Evolutionary conservation across 2,797 vertebrate genomes (phyloP), one percentile per base, ranked within the genome.

Genomic region (Ataeniobius toweri): DNA sequence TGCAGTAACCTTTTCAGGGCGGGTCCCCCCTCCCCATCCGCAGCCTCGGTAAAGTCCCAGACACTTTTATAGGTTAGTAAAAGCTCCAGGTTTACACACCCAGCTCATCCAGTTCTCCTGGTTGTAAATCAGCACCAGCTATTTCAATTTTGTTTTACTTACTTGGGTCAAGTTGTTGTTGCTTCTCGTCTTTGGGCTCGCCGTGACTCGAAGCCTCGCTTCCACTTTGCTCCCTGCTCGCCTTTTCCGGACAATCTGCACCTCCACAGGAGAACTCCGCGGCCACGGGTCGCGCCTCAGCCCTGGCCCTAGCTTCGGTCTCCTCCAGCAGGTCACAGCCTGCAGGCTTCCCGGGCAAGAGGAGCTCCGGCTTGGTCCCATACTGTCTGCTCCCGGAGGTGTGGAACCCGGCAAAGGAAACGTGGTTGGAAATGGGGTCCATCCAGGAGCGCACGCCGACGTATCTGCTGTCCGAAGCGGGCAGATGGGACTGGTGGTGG

Each of bases 21-120:
- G 95, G 94, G 95, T 94, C 78, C 79, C 79, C 85, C 78, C 95
- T 95, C 94, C 77, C 79, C 75, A 84, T 81, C 78, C 83, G 93
- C 93, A 94, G 94, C 94, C 94, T 90, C 95, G 95, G 94, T 95
- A 96, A 95, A 94, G 95, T 94, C 95, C 96, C 73, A 96, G 97
- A 98, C 97, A 97, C 96, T 98, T 99, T 99, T 98, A 99, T 99
- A 97, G 98, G 97, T 99, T 98, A 97, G 97, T 99, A 99, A 99
- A 99, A 99, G 95, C 97, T 97, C 96, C 94, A 95, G 96, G 98
- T 98, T 97, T 98, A 97, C 97, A 96, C 97, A 97, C 96, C 97
- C 95, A 94, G 97, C 96, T 95, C 96, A 93, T 96, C 95, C 97
- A 96, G 96, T 97, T 97, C 96, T 91, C 89, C 36, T 86, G 92